phyloP scores from a whole-genome alignment of 2,888 invertebrate genomes.

The Euzetes globulus region DNA sequence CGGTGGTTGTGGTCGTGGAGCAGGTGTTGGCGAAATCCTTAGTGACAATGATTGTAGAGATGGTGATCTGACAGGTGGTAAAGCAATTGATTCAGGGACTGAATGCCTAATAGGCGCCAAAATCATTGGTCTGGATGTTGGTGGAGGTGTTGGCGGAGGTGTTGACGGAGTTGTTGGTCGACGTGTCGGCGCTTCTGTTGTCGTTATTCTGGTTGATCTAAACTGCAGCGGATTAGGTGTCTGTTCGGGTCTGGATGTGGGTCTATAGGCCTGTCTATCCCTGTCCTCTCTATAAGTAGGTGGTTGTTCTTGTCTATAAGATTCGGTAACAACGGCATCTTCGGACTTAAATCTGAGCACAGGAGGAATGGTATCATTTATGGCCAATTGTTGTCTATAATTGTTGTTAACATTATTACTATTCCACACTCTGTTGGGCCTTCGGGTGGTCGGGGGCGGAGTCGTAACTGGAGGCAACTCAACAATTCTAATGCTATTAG shows the following conservation, averaged over 20 bases:
- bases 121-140: background rate
- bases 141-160: too few relatives aligned
- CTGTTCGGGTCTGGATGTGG: background rate
- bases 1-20: background rate
- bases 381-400: background rate
- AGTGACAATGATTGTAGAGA: background rate
- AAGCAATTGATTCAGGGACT: background rate
- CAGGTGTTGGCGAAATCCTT: background rate
- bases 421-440: background rate
- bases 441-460: background rate
- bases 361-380: conserved; percentile 18
- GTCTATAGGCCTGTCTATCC: background rate
- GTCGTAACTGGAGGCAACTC: background rate
- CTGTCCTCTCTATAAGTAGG: background rate
- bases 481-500: conserved; percentile 8
- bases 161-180: too few relatives aligned
- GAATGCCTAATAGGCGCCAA: background rate
- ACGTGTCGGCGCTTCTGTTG: background rate
- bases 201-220: conserved; percentile 6
- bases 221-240: background rate
- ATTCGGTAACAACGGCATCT: background rate
- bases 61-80: conserved; percentile 6
- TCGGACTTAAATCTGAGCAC: background rate
- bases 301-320: background rate
- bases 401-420: background rate